These are phyloP conservation scores for Caerostris darwini DNA, from an alignment of 1,140 invertebrate genomes.

Conservation along the genomic window DNA sequence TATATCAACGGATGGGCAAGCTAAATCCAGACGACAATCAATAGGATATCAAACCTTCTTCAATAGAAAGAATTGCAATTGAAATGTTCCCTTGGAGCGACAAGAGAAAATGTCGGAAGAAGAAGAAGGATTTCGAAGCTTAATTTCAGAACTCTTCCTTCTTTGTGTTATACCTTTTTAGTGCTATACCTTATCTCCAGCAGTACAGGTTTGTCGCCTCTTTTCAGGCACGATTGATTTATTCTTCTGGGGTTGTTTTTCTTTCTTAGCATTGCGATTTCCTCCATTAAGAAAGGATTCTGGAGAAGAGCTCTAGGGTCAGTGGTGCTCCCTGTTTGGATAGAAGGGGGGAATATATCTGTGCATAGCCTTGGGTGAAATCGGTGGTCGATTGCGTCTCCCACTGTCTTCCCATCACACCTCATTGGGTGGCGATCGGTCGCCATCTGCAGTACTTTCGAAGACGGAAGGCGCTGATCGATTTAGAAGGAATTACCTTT, in stretches of 20 bases:
- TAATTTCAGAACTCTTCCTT: not conserved
- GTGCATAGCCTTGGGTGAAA: constrained; percentile 7
- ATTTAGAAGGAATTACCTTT: not conserved
- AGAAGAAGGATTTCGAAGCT: constrained; percentile 29
- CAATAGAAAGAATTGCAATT: not conserved
- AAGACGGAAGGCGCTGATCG: not conserved
- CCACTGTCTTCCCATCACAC: not conserved
- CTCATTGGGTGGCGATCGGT: constrained; percentile 26
- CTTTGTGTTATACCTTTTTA: constrained; percentile 31
- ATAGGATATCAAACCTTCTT: not conserved
- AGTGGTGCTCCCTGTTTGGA: not conserved
- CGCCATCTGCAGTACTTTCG: not conserved
- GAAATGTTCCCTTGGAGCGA: not conserved
- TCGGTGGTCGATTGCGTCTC: not conserved
- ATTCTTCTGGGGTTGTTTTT: constrained; percentile 32
- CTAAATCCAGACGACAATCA: not conserved
- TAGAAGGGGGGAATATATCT: constrained; percentile 4
- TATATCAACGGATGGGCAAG: too few relatives aligned
- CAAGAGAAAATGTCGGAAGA: not conserved
- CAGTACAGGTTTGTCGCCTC: constrained; percentile 42
- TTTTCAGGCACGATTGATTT: constrained; percentile 47
- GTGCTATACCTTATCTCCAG: too few relatives aligned
- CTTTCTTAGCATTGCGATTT: not conserved
- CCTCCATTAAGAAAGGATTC: not conserved
- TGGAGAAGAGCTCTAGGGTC: constrained; percentile 10